Percentiles rank a stretch among this genome's conserved stretches.
Conservation (phyloP, 1,140 invertebrate species). For the Achroia grisella region DNA sequence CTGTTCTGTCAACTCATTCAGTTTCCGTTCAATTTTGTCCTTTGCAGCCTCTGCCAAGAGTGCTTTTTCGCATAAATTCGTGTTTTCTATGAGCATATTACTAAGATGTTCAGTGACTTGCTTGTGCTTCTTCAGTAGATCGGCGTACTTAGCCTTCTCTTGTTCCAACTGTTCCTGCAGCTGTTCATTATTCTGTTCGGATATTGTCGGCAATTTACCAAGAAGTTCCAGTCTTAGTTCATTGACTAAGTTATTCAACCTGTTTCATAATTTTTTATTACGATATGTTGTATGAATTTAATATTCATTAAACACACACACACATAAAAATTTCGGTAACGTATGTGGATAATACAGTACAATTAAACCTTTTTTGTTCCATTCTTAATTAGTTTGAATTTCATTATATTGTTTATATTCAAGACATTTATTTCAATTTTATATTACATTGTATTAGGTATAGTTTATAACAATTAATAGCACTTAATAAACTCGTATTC, state of each 20-base stretch:
- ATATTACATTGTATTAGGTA: too few species aligned
- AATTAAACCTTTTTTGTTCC: too few species aligned
- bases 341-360: too few species aligned
- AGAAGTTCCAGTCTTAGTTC: constrained; percentile 78
- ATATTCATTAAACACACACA: too few species aligned
- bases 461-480: too few species aligned
- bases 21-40: constrained; percentile 78
- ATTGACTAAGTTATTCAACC: constrained; percentile 79
- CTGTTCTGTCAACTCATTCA: constrained; percentile 77
- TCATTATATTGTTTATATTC: too few species aligned
- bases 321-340: too few species aligned
- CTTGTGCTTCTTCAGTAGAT: constrained; percentile 75
- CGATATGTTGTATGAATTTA: too few species aligned
- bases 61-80: constrained; percentile 76
- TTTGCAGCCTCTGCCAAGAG: constrained; percentile 77
- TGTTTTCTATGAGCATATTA: constrained; percentile 75
- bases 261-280: too few species aligned
- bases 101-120: constrained; percentile 75
- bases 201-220: constrained; percentile 48
- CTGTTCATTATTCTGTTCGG: constrained; percentile 51
- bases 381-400: too few species aligned
- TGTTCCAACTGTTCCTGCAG: constrained; percentile 72
- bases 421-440: too few species aligned
- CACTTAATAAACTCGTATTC: too few species aligned
- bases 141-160: constrained; percentile 61